Evolutionary conservation across 2,888 invertebrate species (phyloP), one percentile per base, ranked within the genome.

Genomic region (Hirtodrosophila histrioides): DNA sequence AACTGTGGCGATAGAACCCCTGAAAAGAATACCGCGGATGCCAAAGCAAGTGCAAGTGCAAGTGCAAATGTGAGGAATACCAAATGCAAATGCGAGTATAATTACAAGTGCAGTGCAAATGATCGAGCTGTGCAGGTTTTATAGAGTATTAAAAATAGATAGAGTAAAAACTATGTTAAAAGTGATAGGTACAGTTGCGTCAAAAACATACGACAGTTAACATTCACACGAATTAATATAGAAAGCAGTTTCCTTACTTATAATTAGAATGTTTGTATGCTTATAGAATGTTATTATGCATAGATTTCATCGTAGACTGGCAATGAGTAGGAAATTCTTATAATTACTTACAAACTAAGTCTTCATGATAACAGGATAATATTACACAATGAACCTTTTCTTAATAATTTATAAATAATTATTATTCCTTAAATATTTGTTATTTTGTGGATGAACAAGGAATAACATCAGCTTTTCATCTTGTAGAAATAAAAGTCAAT

Each of bases 1-100:
- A 88, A 86, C 80, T 86, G 86, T 88, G 88, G 83, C 86, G 88
- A 82, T 43, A 23, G 27, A 62, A 60, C 56, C 64, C 61, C 65
- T 74, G 45, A 33, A 46, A 65, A 67, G 49, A 68, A 51, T 72
- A 55, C 72, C 70, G 74, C 78, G 60, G 71, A 69, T 78, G 67
- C 71, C 69, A 61, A 78, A 64, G 75, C 70, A 62, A 54, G 77
- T 77, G 78, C 69, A 62, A 54, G 77, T 77, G 78, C 69, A 55
- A 55, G 66, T 75, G 67, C 71, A 51, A 53, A 49, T 75, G 49
- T 45, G 57, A 54, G 53, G 57, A 64, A 66, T 58, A 40, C 57
- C 58, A 58, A 56, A 61, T 68, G 64, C 63, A 54, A 61, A 64
- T 70, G 65, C 77, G 46, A 63, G 29, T 65, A 56, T 56, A 63